These are phyloP conservation scores for Phrixothrix hirtus DNA, from an alignment of 2,888 invertebrate species.

Conservation along the genomic window DNA sequence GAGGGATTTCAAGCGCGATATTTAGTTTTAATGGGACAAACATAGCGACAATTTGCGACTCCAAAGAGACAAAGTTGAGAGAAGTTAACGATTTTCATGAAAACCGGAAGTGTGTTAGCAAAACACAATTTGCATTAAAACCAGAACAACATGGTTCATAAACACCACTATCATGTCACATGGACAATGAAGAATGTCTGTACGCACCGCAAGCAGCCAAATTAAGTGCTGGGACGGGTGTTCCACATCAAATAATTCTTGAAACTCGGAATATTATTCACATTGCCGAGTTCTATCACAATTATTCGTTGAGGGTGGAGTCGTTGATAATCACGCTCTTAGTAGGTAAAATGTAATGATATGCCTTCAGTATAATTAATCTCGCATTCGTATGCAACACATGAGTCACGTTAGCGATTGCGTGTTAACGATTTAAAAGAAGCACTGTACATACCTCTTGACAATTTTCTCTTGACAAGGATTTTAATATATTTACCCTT, in stretches of 20 bases:
- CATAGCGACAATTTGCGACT: constrained; percentile 26
- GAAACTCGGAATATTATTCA: constrained; percentile 19
- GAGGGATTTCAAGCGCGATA: too few species aligned
- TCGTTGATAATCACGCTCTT: constrained; percentile 15
- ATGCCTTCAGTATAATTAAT: constrained; percentile 13
- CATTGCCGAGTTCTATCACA: constrained; percentile 13
- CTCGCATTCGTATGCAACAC: constrained; percentile 18
- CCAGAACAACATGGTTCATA: constrained; percentile 29
- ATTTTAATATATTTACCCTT: too few species aligned
- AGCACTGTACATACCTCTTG: too few species aligned
- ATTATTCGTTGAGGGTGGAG: constrained; percentile 13
- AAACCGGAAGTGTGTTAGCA: constrained; percentile 24
- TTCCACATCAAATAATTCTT: constrained; percentile 20
- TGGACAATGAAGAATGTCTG: constrained; percentile 35
- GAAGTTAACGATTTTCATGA: constrained; percentile 25
- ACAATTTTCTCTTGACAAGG: too few species aligned
- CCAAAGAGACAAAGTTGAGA: constrained; percentile 15
- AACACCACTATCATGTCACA: constrained; percentile 25
- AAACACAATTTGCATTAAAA: constrained; percentile 31
- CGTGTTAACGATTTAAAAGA: constrained; percentile 2
- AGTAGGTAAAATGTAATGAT: constrained; percentile 16
- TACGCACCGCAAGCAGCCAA: constrained; percentile 24
- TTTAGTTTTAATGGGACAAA: constrained; percentile 31
- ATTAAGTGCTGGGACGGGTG: constrained; percentile 19
- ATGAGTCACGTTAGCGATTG: constrained; percentile 14